Conservation (phyloP, 2,888 invertebrate genomes). For the Eulithis testata region DNA sequence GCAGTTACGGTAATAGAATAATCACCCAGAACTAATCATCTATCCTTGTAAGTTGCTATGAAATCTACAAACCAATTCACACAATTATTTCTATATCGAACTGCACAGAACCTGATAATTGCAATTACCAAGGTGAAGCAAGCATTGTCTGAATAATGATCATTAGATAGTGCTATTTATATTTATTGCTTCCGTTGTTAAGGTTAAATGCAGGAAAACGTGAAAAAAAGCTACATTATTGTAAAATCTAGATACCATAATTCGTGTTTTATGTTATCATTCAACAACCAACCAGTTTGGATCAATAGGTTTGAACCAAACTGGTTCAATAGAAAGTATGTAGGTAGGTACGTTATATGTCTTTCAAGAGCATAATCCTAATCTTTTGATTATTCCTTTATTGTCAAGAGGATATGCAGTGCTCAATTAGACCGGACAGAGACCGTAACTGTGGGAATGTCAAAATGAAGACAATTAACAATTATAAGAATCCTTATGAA, state of each 20-base stretch:
- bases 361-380: conserved; percentile 32
- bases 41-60: conserved; percentile 14
- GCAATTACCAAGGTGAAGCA: conserved; percentile 20
- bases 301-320: conserved; percentile 19
- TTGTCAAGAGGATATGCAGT: conserved; percentile 81
- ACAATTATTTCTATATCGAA: conserved; percentile 18
- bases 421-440: conserved; percentile 76
- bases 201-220: conserved; percentile 36
- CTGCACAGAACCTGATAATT: conserved; percentile 16
- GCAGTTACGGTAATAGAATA: background rate
- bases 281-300: conserved; percentile 30
- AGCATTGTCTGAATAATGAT: conserved; percentile 25
- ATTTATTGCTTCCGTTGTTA: conserved; percentile 17
- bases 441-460: conserved; percentile 71
- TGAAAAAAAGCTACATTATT: conserved; percentile 30
- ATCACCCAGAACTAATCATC: conserved; percentile 8
- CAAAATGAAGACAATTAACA: conserved; percentile 79
- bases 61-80: conserved; percentile 10
- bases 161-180: conserved; percentile 25
- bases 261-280: conserved; percentile 22
- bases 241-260: conserved; percentile 27
- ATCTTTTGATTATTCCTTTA: conserved; percentile 65
- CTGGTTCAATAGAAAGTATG: background rate
- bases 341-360: conserved; percentile 4
- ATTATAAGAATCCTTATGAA: conserved; percentile 76